phyloP scores from a whole-genome alignment of 2,888 invertebrate genomes.

The Heliconius ismenius region DNA sequence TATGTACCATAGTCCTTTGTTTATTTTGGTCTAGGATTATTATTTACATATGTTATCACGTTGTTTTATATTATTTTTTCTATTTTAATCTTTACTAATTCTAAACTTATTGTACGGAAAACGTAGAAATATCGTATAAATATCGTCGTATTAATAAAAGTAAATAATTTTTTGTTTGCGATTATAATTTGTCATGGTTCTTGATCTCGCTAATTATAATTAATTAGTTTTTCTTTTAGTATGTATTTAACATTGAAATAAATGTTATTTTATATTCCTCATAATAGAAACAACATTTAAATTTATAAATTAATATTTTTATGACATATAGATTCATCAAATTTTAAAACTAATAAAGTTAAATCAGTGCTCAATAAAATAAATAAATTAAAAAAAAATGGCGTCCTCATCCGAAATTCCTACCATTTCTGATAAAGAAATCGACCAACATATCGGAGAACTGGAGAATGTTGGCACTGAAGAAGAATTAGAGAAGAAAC shows the following conservation, averaged over 20 bases:
- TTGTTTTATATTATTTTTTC: background rate
- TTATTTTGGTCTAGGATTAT: too few species aligned
- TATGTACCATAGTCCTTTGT: background rate
- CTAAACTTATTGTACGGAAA: background rate
- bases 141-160: background rate
- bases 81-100: background rate
- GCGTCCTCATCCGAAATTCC: conserved; percentile 49
- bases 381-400: conserved; percentile 52
- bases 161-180: background rate
- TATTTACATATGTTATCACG: background rate
- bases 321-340: background rate
- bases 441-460: conserved; percentile 60
- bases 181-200: background rate
- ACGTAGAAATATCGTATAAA: background rate
- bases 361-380: background rate
- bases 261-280: background rate
- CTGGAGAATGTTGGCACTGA: conserved; percentile 55
- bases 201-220: conserved; percentile 6
- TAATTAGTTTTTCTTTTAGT: background rate
- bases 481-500: conserved; percentile 62
- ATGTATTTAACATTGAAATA: background rate
- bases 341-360: background rate
- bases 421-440: conserved; percentile 50
- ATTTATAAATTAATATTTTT: background rate
- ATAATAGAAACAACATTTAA: background rate